phyloP scores from a whole-genome alignment of 2,113 vertebrate genomes.

The Cinclus mexicanus region DNA sequence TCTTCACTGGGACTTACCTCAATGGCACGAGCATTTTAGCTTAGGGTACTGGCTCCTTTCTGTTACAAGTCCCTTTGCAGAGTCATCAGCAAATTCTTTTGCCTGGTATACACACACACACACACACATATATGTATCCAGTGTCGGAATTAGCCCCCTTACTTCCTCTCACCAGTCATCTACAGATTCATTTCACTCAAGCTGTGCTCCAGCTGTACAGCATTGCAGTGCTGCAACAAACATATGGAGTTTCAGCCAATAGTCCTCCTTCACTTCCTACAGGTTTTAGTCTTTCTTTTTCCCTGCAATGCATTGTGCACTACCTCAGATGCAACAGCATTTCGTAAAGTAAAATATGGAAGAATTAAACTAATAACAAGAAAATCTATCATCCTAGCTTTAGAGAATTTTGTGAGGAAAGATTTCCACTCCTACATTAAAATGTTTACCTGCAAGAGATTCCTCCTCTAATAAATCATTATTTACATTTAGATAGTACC shows the following conservation, averaged over 20 bases:
- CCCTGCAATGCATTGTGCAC: background rate
- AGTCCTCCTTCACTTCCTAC: background rate
- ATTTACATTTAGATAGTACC: background rate
- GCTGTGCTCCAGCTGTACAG: conserved; percentile 57
- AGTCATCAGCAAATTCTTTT: conserved; percentile 23
- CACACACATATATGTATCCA: background rate
- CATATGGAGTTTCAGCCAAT: conserved; percentile 16
- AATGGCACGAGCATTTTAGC: background rate
- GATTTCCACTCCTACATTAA: background rate
- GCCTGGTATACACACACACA: background rate
- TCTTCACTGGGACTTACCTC: background rate
- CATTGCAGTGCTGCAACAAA: background rate
- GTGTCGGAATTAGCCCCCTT: conserved; percentile 1
- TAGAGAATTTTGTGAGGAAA: background rate
- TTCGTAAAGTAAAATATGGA: background rate
- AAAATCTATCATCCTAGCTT: background rate
- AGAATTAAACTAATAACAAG: background rate
- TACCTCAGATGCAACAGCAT: background rate
- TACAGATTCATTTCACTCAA: conserved; percentile 12
- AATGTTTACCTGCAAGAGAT: background rate
- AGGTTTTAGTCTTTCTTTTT: background rate
- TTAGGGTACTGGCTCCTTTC: background rate
- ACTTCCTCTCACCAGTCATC: conserved; percentile 48
- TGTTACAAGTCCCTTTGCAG: background rate
- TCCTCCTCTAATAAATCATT: background rate